Evolutionary conservation across 1,140 invertebrate species (phyloP).

Genomic region (Brachionus paranguensis): DNA sequence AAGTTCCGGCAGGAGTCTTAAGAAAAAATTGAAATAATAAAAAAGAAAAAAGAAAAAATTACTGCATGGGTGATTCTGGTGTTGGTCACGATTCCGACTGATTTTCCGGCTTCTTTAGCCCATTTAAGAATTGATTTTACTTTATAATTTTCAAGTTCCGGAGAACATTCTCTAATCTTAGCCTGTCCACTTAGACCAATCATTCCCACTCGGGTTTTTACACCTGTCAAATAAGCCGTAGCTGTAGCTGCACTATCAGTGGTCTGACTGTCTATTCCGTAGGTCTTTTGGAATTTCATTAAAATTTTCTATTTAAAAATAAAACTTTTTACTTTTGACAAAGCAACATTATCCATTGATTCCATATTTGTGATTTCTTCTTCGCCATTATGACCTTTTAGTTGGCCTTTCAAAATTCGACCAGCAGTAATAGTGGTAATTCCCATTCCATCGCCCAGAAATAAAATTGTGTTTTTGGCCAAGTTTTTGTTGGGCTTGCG

Average conservation of each 20-base stretch:
- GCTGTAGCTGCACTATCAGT: conserved; percentile 83
- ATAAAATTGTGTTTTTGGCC: conserved; percentile 83
- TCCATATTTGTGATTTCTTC: conserved; percentile 50
- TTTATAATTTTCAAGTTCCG: background rate
- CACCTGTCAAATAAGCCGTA: conserved; percentile 75
- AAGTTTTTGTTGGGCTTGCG: conserved; percentile 41
- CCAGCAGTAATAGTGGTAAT: conserved; percentile 77
- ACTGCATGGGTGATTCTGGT: conserved; percentile 76
- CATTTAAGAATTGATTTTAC: conserved; percentile 18
- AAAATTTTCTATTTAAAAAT: conserved; percentile 66
- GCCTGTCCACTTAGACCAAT: conserved; percentile 66
- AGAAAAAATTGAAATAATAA: background rate
- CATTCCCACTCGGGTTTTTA: conserved; percentile 74
- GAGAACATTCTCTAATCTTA: conserved; percentile 4
- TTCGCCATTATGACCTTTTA: conserved; percentile 61
- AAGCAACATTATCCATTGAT: conserved; percentile 40
- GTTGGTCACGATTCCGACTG: conserved; percentile 77
- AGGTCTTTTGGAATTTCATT: conserved; percentile 64
- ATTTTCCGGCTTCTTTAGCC: conserved; percentile 55
- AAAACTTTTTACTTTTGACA: conserved; percentile 38
- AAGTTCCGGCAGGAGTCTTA: conserved; percentile 69
- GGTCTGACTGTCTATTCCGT: conserved; percentile 76
- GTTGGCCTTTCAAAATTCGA: conserved; percentile 66
- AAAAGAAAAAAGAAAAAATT: background rate
- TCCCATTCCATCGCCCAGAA: conserved; percentile 90